These are phyloP conservation scores for Mesochorus sp. DNA, from an alignment of 2,888 invertebrate species.

Conservation along the genomic window DNA sequence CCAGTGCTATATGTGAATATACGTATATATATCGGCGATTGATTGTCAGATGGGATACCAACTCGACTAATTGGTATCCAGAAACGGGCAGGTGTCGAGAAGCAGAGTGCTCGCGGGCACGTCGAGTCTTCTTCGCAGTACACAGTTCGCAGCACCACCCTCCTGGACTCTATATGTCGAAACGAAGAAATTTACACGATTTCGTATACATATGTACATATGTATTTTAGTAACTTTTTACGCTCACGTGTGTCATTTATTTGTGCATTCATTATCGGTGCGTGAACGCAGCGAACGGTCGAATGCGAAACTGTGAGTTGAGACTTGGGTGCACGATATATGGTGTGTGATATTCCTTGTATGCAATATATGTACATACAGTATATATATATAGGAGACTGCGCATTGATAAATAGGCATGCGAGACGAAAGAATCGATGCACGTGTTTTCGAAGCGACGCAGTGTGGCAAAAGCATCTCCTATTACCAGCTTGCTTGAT, in stretches of 20 bases:
- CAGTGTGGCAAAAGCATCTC: constrained; percentile 19
- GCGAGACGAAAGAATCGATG: constrained; percentile 56
- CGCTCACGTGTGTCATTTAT: constrained; percentile 55
- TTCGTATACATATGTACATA: neutral
- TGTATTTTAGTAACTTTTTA: constrained; percentile 49
- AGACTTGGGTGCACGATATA: constrained; percentile 20
- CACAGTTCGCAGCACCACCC: constrained; percentile 21
- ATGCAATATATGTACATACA: constrained; percentile 4
- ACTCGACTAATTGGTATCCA: constrained; percentile 60
- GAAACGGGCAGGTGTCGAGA: constrained; percentile 54
- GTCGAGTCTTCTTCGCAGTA: constrained; percentile 23
- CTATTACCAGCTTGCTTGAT: constrained; percentile 9
- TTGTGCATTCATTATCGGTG: constrained; percentile 55
- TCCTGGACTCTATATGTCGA: constrained; percentile 26
- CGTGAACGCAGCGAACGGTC: neutral
- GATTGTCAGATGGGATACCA: constrained; percentile 59
- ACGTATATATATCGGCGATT: constrained; percentile 39
- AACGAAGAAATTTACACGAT: constrained; percentile 59
- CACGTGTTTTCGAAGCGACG: constrained; percentile 58
- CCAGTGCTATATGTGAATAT: neutral
- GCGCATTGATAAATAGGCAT: constrained; percentile 44
- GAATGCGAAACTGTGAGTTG: constrained; percentile 14
- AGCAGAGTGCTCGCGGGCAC: constrained; percentile 36
- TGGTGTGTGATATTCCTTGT: constrained; percentile 2
- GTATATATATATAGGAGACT: neutral